Percentiles rank a stretch among this genome's conserved stretches.
Evolutionary conservation across 2,797 vertebrate species (phyloP).

Genomic region (Melanotaenia parkinsoni): DNA sequence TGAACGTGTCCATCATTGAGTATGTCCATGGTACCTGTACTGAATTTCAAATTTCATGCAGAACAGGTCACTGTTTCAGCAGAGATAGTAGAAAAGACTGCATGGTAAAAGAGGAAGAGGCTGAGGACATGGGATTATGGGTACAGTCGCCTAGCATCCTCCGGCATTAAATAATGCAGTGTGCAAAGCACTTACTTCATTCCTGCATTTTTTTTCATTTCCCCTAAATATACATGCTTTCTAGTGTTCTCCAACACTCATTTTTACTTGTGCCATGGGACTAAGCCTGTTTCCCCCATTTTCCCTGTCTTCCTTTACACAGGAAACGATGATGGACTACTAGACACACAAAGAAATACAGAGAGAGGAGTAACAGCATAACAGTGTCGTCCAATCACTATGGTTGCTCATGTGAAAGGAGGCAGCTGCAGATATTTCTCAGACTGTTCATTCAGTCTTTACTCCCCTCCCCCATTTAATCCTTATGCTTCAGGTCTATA

Average conservation of each 20-base stretch:
- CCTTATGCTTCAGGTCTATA: slow-evolving; percentile 71
- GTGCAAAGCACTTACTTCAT: slow-evolving; percentile 63
- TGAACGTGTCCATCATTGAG: slow-evolving; percentile 25
- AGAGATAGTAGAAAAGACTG: slow-evolving; percentile 33
- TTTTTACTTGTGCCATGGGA: slow-evolving; percentile 30
- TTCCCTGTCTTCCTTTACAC: slow-evolving; percentile 2
- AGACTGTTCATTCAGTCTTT: slow-evolving; percentile 73
- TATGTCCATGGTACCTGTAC: slow-evolving; percentile 54
- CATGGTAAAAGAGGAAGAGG: slow-evolving; percentile 31
- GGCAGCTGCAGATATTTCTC: slow-evolving; percentile 76
- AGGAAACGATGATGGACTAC: slow-evolving; percentile 18
- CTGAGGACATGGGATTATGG: slow-evolving; percentile 52
- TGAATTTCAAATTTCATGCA: slow-evolving; percentile 43
- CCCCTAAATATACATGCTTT: slow-evolving; percentile 43
- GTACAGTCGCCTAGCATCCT: slow-evolving; percentile 49
- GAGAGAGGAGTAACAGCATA: slow-evolving; percentile 48
- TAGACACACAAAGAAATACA: slow-evolving; percentile 24
- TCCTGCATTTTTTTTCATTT: slow-evolving; percentile 58
- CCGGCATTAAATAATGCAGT: slow-evolving; percentile 79
- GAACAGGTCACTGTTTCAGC: slow-evolving; percentile 31
- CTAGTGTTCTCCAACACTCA: slow-evolving; percentile 5
- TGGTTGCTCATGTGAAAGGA: slow-evolving; percentile 72
- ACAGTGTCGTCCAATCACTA: slow-evolving; percentile 68
- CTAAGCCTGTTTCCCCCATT: not conserved
- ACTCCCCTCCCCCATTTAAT: slow-evolving; percentile 80